Evolutionary conservation across 2,797 vertebrate species (phyloP).

Genomic region (Holocentrus rufus): DNA sequence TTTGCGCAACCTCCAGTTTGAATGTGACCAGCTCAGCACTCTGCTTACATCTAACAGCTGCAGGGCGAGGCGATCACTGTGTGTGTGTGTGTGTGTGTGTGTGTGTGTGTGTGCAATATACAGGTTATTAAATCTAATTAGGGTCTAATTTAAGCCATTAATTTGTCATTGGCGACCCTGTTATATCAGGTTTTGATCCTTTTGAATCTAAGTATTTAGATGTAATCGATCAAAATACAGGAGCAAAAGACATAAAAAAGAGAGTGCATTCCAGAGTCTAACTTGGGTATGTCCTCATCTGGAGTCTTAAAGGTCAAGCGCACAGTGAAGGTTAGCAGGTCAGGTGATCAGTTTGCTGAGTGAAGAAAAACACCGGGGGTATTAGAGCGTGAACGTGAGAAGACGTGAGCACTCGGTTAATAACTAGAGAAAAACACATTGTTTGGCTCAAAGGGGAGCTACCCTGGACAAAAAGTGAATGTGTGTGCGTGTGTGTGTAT

Average conservation of each 20-base stretch:
- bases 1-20: neutral
- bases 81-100: slow-evolving; percentile 8
- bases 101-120: slow-evolving; percentile 11
- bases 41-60: neutral
- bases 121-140: slow-evolving; percentile 14
- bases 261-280: too few species aligned
- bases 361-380: slow-evolving; percentile 28
- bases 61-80: neutral
- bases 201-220: neutral
- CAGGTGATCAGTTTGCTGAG: slow-evolving; percentile 53
- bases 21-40: slow-evolving; percentile 10
- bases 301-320: slow-evolving; percentile 49
- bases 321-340: slow-evolving; percentile 32
- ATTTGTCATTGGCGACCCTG: slow-evolving; percentile 8
- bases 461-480: slow-evolving; percentile 5
- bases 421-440: slow-evolving; percentile 37
- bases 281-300: neutral
- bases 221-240: slow-evolving; percentile 11
- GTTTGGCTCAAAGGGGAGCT: slow-evolving; percentile 1
- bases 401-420: slow-evolving; percentile 49
- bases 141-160: slow-evolving; percentile 18
- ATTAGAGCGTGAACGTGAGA: slow-evolving; percentile 42
- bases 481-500: slow-evolving; percentile 1
- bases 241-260: too few species aligned
- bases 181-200: neutral